phyloP scores from a whole-genome alignment of 2,888 invertebrate genomes.

The Apamea epomidion region DNA sequence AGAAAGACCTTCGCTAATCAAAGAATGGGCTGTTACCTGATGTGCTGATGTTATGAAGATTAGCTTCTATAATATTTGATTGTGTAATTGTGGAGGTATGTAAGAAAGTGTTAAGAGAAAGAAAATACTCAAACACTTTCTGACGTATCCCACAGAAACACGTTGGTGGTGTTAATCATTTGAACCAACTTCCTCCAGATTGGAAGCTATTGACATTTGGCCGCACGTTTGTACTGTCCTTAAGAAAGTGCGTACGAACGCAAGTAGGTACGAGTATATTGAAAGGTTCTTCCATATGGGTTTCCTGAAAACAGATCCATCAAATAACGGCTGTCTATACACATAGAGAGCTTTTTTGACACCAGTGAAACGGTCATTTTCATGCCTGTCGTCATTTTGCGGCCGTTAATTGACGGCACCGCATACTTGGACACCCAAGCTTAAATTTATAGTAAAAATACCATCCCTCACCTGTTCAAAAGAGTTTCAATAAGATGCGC shows the following conservation, averaged over 20 bases:
- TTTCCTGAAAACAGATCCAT: background rate
- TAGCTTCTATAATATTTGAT: constrained; percentile 24
- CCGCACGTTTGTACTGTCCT: background rate
- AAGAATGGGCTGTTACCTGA: constrained; percentile 28
- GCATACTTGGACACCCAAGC: background rate
- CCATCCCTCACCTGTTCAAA: constrained; percentile 91
- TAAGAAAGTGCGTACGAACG: no score
- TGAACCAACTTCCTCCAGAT: background rate
- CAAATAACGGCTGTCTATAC: background rate
- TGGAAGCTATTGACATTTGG: background rate
- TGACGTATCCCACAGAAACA: background rate
- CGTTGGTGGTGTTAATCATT: constrained; percentile 6
- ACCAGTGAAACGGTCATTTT: background rate
- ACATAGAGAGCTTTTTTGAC: background rate
- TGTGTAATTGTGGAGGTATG: constrained; percentile 26
- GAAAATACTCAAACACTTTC: background rate
- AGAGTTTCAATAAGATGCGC: constrained; percentile 96
- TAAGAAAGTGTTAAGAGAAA: constrained; percentile 20
- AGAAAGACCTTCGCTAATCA: constrained; percentile 25
- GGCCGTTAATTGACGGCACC: background rate
- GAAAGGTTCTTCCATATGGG: background rate
- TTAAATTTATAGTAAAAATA: background rate
- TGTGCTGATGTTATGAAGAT: constrained; percentile 18
- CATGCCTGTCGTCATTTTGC: background rate
- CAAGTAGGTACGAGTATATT: background rate